Base-by-base conservation (phyloP, 2,797 vertebrate species). In the Rhinogobio ventralis region DNA sequence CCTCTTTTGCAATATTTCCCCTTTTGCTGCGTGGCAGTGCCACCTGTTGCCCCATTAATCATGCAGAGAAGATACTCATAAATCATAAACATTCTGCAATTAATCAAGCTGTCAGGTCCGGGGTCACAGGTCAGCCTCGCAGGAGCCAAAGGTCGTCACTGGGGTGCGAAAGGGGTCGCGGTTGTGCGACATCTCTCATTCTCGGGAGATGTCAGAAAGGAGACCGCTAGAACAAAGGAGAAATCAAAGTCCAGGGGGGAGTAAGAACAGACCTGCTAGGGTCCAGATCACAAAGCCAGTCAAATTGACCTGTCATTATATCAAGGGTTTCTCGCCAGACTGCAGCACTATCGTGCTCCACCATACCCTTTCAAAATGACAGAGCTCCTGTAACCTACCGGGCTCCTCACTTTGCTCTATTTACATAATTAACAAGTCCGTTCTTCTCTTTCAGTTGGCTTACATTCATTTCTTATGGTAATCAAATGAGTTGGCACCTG, bases 41-140 rank as follows among this genome's bases (percentile, higher is more conserved):
- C 98, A 99, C 98, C 98, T 99, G 98, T 99, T 99, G 97, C 96
- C 97, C 96, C 95, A 95, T 97, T 99, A 98, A 98, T 99, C 98
- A 96, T 94, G 95, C 95, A 94, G 95, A 96, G 96, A 94, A 98
- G 97, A 97, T 98, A 98, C 96, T 99, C 97, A 99, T 99, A 99
- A 99, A 99, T 99, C 98, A 99, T 99, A 99, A 79, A 99, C 97
- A 95, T 95, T 90, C 95, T 95, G 97, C 98, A 98, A 99, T 99
- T 98, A 99, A 99, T 99, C 98, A 99, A 98, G 96, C 97, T 99
- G 98, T 99, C 98, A 98, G 95, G 93, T 90, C 91, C 91, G 87
- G 91, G 96, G 96, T 97, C 96, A 98, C 93, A 95, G 97, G 97
- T 97, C 93, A 92, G 93, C 93, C 95, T 95, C 95, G 94, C 92